Evolutionary conservation across 2,113 vertebrate species (phyloP), one percentile per base, ranked within the genome.

Genomic region (Peucedramus taeniatus): DNA sequence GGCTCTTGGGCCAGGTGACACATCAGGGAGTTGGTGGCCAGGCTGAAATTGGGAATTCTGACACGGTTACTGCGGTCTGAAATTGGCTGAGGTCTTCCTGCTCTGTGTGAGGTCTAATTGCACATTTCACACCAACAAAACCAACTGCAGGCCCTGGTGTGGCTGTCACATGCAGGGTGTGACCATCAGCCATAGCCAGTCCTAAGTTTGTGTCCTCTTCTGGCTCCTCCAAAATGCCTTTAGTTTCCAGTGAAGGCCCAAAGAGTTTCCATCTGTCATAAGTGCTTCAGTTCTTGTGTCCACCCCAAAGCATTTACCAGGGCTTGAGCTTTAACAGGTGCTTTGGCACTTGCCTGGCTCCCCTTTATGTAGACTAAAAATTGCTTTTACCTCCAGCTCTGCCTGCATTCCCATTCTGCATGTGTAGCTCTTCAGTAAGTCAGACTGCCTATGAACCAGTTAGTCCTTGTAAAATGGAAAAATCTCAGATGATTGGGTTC

Each of bases 11-110:
- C 45, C 0, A 2, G 37, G n/a, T 83, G 60, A 15, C 68, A 40
- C 0, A 0, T 37, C 42, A 57, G 28, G 42, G 47, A 70, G 15
- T 39, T 69, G 54, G 59, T 83, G 79, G 24, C 31, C 39, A 16
- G 59, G 33, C 42, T 51, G 47, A 42, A 63, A 42, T 37, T 42
- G 42, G 42, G 30, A 68, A 26, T 85, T 77, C 40, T 78, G 33
- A 23, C 61, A 11, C 70, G 0, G 0, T 72, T 78, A 12, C 1
- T 53, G 37, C 0, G 1, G 26, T 54, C 63, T 83, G 11, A 26
- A 6, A 51, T 65, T 28, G 26, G 30, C 64, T 77, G 50, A 61
- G 45, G 24, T 11, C 47, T 77, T 89, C 59, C 31, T 65, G n/a
- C 11, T 23, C 39, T 54, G 68, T 35, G 24, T 71, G 72, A 78